Conservation (phyloP, 1,140 invertebrate species). For the Drosophila ambigua region DNA sequence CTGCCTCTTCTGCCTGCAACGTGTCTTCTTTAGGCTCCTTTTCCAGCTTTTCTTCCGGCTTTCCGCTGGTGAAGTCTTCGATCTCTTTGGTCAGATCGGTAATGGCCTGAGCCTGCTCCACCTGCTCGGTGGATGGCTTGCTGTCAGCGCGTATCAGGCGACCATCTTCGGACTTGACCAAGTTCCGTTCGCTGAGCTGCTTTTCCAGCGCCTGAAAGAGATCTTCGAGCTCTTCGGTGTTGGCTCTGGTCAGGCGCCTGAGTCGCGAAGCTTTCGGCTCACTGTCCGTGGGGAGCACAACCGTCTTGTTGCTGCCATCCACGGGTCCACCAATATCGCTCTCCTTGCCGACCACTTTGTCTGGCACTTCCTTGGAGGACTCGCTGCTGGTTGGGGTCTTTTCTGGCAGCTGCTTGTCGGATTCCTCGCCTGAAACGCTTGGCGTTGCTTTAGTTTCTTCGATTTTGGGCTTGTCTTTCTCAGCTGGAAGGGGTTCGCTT, state of each 20-base stretch:
- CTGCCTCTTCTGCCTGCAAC: slow-evolving; percentile 17
- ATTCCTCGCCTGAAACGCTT: neutral
- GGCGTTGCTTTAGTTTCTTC: slow-evolving; percentile 16
- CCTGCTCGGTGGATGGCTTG: slow-evolving; percentile 42
- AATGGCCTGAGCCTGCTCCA: slow-evolving; percentile 68
- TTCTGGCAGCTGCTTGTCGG: slow-evolving; percentile 19
- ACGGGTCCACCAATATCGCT: slow-evolving; percentile 38
- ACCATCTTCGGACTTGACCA: slow-evolving; percentile 76
- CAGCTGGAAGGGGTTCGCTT: neutral
- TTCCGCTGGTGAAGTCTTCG: slow-evolving; percentile 58
- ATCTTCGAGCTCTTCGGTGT: slow-evolving; percentile 76
- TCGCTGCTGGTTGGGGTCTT: neutral
- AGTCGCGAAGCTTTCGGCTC: slow-evolving; percentile 73
- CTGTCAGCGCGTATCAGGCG: slow-evolving; percentile 46
- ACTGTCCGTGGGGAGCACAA: slow-evolving; percentile 75
- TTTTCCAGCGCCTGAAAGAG: slow-evolving; percentile 78
- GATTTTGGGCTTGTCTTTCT: neutral
- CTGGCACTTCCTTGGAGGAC: slow-evolving; percentile 10
- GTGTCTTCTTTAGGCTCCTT: slow-evolving; percentile 16
- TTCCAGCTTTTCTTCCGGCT: slow-evolving; percentile 21
- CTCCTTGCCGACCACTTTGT: slow-evolving; percentile 36
- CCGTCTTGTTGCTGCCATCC: slow-evolving; percentile 71
- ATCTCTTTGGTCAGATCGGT: slow-evolving; percentile 74
- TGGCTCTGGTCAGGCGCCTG: slow-evolving; percentile 70
- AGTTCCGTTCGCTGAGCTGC: slow-evolving; percentile 67